phyloP scores from a whole-genome alignment of 1,140 invertebrate genomes.

The Bombus terrestris region DNA sequence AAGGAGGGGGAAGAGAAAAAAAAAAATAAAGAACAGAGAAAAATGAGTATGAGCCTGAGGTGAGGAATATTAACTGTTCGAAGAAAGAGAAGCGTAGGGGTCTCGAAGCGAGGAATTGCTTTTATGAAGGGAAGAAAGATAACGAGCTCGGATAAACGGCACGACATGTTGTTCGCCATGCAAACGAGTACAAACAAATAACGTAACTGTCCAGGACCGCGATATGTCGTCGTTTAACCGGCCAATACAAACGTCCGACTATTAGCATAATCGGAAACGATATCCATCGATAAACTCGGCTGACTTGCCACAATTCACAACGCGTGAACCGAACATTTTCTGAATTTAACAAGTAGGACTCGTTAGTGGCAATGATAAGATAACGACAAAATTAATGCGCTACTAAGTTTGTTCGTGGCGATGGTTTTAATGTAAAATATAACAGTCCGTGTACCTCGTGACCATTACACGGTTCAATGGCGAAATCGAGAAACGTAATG shows the following conservation, averaged over 20 bases:
- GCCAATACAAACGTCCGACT: constrained; percentile 37
- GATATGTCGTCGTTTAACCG: constrained; percentile 50
- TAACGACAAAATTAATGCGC: constrained; percentile 37
- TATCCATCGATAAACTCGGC: constrained; percentile 62
- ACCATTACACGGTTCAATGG: constrained; percentile 12
- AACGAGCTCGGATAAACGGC: not conserved
- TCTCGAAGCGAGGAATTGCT: constrained; percentile 22
- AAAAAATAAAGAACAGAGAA: not conserved
- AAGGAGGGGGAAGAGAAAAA: not conserved
- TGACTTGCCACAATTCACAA: constrained; percentile 27
- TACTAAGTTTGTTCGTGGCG: not conserved
- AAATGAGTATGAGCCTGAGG: not conserved
- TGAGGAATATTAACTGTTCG: not conserved
- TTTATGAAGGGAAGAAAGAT: constrained; percentile 43
- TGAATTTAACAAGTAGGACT: constrained; percentile 44
- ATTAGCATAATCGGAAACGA: constrained; percentile 66
- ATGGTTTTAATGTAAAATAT: constrained; percentile 38
- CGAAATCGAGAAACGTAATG: not conserved
- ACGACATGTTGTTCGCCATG: constrained; percentile 43
- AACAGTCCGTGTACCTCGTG: constrained; percentile 14
- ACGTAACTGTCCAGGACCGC: constrained; percentile 50
- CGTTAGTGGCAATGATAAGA: constrained; percentile 47
- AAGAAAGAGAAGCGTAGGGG: not conserved
- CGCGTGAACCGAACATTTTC: constrained; percentile 29
- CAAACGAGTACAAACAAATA: constrained; percentile 61